phyloP scores from a whole-genome alignment of 2,113 vertebrate genomes.

The Hippocampus mohnikei region DNA sequence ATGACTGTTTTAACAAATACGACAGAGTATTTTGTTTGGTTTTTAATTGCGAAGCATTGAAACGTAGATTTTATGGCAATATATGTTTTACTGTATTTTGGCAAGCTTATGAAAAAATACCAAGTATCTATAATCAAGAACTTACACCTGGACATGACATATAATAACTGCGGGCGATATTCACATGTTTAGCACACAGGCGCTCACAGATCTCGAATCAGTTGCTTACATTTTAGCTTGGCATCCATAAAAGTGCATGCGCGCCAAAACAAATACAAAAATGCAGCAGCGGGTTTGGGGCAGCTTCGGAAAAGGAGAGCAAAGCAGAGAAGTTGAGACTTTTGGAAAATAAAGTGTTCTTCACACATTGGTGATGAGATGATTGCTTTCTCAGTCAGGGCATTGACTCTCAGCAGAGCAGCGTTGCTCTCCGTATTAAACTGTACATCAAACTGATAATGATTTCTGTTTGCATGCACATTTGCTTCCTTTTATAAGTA shows the following conservation, averaged over 20 bases:
- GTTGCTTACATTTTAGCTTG: conserved; percentile 34
- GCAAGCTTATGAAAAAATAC: neutral
- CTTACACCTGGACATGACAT: too few relatives aligned
- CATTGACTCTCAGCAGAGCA: conserved; percentile 73
- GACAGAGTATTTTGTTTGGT: too few relatives aligned
- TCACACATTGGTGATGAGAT: conserved; percentile 40
- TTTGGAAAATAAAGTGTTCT: conserved; percentile 6
- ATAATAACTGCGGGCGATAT: conserved; percentile 15
- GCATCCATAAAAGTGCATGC: conserved; percentile 36
- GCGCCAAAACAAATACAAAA: conserved; percentile 54
- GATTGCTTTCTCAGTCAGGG: conserved; percentile 70
- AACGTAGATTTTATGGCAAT: neutral
- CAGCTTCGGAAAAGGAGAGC: conserved; percentile 32
- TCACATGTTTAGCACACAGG: conserved; percentile 36
- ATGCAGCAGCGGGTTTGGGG: conserved; percentile 38
- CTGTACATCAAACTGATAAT: conserved; percentile 77
- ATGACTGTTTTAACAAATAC: neutral
- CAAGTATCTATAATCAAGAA: neutral
- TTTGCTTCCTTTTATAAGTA: conserved; percentile 80
- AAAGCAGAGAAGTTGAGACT: conserved; percentile 2
- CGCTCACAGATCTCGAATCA: conserved; percentile 21
- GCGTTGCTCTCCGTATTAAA: conserved; percentile 72
- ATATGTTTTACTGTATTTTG: neutral
- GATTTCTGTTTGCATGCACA: conserved; percentile 77
- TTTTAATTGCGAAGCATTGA: neutral